Evolutionary conservation across 2,797 vertebrate genomes (phyloP).

Genomic region (Chaetophractus vellerosus): DNA sequence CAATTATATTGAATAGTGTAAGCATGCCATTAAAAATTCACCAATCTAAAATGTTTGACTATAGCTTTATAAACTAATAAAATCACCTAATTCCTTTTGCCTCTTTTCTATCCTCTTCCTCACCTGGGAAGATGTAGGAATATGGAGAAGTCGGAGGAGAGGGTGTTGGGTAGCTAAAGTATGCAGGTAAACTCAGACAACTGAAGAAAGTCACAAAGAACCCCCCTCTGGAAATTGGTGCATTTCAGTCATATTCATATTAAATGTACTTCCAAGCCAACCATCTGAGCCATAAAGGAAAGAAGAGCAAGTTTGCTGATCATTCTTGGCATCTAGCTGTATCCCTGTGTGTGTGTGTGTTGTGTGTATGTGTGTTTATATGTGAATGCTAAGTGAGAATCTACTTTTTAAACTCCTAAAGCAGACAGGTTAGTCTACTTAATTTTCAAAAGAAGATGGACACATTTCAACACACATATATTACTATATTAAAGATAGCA

Average conservation of each 20-base stretch:
- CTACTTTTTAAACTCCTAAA: constrained; percentile 69
- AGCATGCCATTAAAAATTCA: constrained; percentile 12
- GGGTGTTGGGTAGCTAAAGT: neutral
- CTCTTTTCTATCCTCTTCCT: neutral
- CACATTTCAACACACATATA: constrained; percentile 68
- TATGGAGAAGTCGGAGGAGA: neutral
- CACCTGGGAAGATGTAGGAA: neutral
- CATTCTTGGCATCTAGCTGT: constrained; percentile 41
- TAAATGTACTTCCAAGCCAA: constrained; percentile 27
- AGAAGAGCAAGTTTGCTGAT: constrained; percentile 48
- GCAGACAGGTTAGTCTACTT: constrained; percentile 58
- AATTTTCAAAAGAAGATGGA: constrained; percentile 76
- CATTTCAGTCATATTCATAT: constrained; percentile 33
- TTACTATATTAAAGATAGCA: constrained; percentile 80
- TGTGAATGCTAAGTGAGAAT: constrained; percentile 50
- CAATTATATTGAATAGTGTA: constrained; percentile 47
- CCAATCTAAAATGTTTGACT: neutral
- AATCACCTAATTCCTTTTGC: neutral
- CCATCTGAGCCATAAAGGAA: constrained; percentile 17
- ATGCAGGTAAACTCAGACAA: neutral
- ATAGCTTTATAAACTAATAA: constrained; percentile 1
- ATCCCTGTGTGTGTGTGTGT: neutral
- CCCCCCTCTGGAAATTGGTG: neutral
- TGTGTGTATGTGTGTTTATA: neutral
- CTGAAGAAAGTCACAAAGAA: neutral